Conservation (phyloP, 2,113 vertebrate species). For the Epinephelus fuscoguttatus region DNA sequence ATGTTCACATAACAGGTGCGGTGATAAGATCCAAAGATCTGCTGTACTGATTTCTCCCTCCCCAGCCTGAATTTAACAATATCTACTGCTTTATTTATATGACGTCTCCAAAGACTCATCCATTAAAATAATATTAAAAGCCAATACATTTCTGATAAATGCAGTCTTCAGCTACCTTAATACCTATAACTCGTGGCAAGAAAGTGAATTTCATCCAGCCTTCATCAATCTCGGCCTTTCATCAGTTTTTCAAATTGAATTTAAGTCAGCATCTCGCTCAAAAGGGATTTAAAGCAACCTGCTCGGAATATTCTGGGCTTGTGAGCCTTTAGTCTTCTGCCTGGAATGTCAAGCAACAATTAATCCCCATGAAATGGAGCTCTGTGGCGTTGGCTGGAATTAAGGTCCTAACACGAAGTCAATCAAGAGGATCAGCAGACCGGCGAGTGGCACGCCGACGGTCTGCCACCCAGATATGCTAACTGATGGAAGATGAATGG, state of each 20-base stretch:
- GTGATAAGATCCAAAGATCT: conserved; percentile 61
- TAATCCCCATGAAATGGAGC: conserved; percentile 73
- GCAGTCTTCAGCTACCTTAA: conserved; percentile 54
- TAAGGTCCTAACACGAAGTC: conserved; percentile 72
- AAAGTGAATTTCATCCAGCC: conserved; percentile 69
- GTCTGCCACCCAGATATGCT: conserved; percentile 11
- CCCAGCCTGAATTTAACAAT: conserved; percentile 29
- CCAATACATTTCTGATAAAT: conserved; percentile 50
- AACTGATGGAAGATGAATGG: conserved; percentile 43
- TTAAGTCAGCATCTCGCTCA: conserved; percentile 72
- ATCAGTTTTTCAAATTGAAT: conserved; percentile 79
- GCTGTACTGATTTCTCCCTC: conserved; percentile 21
- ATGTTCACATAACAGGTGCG: conserved; percentile 49
- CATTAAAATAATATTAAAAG: conserved; percentile 56
- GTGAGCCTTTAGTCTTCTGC: conserved; percentile 58
- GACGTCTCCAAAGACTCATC: conserved; percentile 13
- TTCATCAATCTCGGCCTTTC: conserved; percentile 72
- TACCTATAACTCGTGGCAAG: conserved; percentile 64
- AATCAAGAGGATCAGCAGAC: conserved; percentile 63
- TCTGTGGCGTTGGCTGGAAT: conserved; percentile 67
- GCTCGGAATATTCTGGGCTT: conserved; percentile 58
- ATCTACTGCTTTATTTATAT: conserved; percentile 46
- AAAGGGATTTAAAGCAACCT: conserved; percentile 76
- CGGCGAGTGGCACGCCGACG: background rate
- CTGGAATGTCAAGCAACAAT: conserved; percentile 76